A percentile compares a stretch with the other conserved stretches of the same genome.
Evolutionary conservation across 2,113 vertebrate genomes (phyloP).

Genomic region (Leiothrix lutea): DNA sequence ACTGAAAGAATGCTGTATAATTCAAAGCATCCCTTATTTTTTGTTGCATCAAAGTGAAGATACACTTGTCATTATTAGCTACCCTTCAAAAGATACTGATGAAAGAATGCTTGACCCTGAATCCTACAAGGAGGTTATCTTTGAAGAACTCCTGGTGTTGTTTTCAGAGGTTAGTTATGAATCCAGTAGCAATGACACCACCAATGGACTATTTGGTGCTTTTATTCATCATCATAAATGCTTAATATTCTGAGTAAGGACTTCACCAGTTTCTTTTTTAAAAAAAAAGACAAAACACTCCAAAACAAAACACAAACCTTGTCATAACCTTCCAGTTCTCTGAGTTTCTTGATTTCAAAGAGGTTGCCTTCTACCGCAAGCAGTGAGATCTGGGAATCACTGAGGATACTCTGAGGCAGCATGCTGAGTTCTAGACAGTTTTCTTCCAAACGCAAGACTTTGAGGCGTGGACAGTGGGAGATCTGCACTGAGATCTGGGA

Average conservation of each 20-base stretch:
- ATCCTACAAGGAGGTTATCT: not conserved
- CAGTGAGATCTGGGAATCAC: conserved; percentile 90
- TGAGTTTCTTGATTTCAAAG: conserved; percentile 91
- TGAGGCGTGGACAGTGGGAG: conserved; percentile 88
- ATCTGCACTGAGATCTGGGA: conserved; percentile 86
- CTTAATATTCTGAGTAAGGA: not conserved
- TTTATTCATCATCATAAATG: not conserved
- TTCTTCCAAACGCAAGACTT: conserved; percentile 95
- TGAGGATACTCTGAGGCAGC: conserved; percentile 88
- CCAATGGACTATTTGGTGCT: not conserved
- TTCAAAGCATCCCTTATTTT: not conserved
- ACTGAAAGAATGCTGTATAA: not conserved
- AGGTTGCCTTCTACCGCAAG: conserved; percentile 96
- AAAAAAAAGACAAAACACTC: no score
- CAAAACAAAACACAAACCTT: conserved; percentile 76
- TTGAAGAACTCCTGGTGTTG: not conserved
- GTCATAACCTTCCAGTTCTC: conserved; percentile 93
- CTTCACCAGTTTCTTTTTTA: not conserved
- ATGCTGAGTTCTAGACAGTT: conserved; percentile 94
- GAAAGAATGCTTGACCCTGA: not conserved
- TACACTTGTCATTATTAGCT: not conserved
- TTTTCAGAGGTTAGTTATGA: not conserved
- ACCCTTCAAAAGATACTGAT: not conserved
- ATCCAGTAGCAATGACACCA: not conserved
- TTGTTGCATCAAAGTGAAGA: not conserved